Evolutionary conservation across 2,888 invertebrate genomes (phyloP), one percentile per base, ranked within the genome.

Genomic region (Morinoia aosen): DNA sequence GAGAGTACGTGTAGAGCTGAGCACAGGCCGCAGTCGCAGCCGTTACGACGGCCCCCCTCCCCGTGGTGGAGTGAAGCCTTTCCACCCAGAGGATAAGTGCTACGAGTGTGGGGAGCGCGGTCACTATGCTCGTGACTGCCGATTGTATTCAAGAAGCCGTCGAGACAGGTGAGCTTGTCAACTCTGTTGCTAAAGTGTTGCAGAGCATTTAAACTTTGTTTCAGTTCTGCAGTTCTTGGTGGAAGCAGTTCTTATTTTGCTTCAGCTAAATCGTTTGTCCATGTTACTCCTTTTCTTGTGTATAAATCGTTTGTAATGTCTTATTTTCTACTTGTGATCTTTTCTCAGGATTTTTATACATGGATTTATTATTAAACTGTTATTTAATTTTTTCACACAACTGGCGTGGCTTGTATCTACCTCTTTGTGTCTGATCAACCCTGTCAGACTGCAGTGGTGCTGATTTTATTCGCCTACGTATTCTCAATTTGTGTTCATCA

Each of bases 51-150:
- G 97, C 10, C 97, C 97, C 19, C 96, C 96, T 39, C 97, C 97
- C 40, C 96, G 97, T 97, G 33, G 97, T 97, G 96, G 97, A n/a
- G 95, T 61, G 40, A 97, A 98, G 95, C 98, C 98, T 48, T 98
- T 98, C 97, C 98, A 99, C 97, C 98, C 99, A 19, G 99, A 99
- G 97, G 99, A 99, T 97, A 98, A 98, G 96, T 99, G 99, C 97
- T 99, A 99, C 97, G 99, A 99, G 97, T 99, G 99, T 97, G 99
- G 99, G 88, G 99, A 99, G 97, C 98, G 99, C 96, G 99, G 99
- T 16, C 99, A 99, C 97, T 99, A 99, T 97, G 99, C 99, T 95
- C 98, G 99, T 97, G 99, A 99, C 97, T 99, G 99, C 95, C 95
- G 95, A 93, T 96, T 96, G 96, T 97, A 96, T 90, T 95, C 95